These are phyloP conservation scores for Sebastes matsubarae DNA, from an alignment of 2,797 vertebrate genomes.

Conservation along the genomic window DNA sequence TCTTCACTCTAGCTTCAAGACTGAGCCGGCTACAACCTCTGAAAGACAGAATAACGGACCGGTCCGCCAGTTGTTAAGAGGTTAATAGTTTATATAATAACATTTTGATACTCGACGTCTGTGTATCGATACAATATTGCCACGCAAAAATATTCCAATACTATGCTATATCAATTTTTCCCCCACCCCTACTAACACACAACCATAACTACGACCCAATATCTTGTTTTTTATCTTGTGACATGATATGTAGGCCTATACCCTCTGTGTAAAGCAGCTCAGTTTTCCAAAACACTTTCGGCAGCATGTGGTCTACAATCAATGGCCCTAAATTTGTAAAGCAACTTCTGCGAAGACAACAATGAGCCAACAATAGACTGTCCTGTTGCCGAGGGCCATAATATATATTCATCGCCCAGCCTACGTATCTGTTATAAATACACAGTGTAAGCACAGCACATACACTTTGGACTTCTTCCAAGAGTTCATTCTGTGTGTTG, in stretches of 20 bases:
- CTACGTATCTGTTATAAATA: slow-evolving; percentile 57
- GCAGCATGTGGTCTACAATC: slow-evolving; percentile 4
- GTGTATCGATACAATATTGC: not conserved
- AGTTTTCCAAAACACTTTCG: not conserved
- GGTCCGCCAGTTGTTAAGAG: not conserved
- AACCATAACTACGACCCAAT: no score
- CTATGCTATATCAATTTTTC: not conserved
- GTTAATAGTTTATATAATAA: not conserved
- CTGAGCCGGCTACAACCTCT: not conserved
- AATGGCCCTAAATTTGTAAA: slow-evolving; percentile 9
- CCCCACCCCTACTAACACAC: not conserved
- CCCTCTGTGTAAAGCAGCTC: not conserved
- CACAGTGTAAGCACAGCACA: slow-evolving; percentile 36
- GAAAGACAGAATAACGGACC: not conserved
- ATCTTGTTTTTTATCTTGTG: not conserved
- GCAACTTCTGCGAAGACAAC: slow-evolving; percentile 29
- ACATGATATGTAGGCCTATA: not conserved
- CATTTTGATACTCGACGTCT: fast-evolving
- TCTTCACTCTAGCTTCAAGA: not conserved
- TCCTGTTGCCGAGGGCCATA: slow-evolving; percentile 25
- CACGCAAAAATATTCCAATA: no score
- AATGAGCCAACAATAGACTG: slow-evolving; percentile 23
- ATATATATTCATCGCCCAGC: slow-evolving; percentile 54
- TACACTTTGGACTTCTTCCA: slow-evolving; percentile 67
- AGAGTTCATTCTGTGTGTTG: slow-evolving; percentile 60